Evolutionary conservation across 2,113 vertebrate genomes (phyloP), one percentile per base, ranked within the genome.

Genomic region (Pomatostomus ruficeps): DNA sequence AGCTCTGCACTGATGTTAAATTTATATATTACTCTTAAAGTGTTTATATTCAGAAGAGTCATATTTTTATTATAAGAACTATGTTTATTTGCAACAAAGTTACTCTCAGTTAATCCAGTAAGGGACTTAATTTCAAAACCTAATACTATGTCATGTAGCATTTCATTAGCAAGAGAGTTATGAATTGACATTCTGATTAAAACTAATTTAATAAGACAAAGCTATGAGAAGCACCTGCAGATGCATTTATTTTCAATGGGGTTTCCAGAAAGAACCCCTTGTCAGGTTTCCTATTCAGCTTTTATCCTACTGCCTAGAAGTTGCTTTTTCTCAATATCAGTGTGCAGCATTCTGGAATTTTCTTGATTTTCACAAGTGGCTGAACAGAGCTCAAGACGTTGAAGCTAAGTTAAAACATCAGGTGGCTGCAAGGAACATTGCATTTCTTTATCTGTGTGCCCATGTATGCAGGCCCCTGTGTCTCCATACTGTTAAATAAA

Each of bases 141-240:
- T 52, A 75, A 71, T 74, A 58, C 14, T 70, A 4, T 43, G 36
- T 42, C 66, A 91, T 42, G 46, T 0, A 77, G 24, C 51, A 90
- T 83, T 96, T 85, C 75, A 91, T 77, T 74, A 91, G 63, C 33
- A 59, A 54, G 71, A 72, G 14, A 83, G n/a, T 74, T 84, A 77
- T 46, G n/a, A 83, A 85, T 14, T 68, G 78, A 57, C 54, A 79
- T 61, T 71, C 36, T 91, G 62, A 96, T 93, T 76, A 95, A 94
- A 94, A 82, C 31, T 46, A 67, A 90, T 71, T 89, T 73, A 84
- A 83, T 80, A 89, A 67, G 19, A 93, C 62, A 80, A 87, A 90
- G 67, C 51, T 36, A 71, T 0, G 0, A 88, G 63, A 68, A 93
- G 81, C 46, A 93, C 46, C 51, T 91, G 65, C 67, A 93, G 71